Base-by-base conservation (phyloP, 2,113 vertebrate genomes). In the Steatornis caripensis region DNA sequence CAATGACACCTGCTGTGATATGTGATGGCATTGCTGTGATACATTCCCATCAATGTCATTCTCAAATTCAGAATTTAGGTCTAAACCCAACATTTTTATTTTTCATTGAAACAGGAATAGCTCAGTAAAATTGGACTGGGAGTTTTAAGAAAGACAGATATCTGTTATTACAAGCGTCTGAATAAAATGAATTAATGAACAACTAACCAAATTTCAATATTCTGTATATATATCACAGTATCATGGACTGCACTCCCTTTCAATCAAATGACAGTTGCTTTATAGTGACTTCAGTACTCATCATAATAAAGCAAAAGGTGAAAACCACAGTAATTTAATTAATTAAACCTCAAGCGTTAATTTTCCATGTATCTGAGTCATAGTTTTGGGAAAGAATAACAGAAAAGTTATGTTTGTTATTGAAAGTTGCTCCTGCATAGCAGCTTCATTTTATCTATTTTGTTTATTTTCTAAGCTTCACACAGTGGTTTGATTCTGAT, bases 401-500 rank as follows among this genome's bases (percentile, higher is more conserved):
- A 72, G 41, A 87, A 84, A 89, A 68, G 3, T 81, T 89, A 9
- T 70, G 13, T 75, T 82, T 71, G 17, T 68, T 93, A 49, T 34
- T 87, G 53, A 24, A 87, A 89, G 30, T 46, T 93, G 34, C 11
- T 93, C 23, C 58, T 79, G 36, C 37, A 41, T 19, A 79, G 86
- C 64, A 79, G 60, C 46, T 94, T 93, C 77, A 8, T 12, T 92
- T 95, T 62, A 43, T 70, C 14, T 64, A 4, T 61, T 65, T 41
- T 27, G n/a, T 53, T 87, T 68, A 39, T 95, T 79, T 83, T 70
- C 51, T 61, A 82, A 82, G 90, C 57, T 87, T 89, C 77, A 46
- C 45, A 60, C 20, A 87, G 58, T 70, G 74, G 57, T 72, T 95
- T 87, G 66, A 75, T 95, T 95, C 95, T 89, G 96, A 95, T 96